These are phyloP conservation scores for Litocranius walleri DNA, from an alignment of 2,113 vertebrate genomes.

Conservation along the genomic window DNA sequence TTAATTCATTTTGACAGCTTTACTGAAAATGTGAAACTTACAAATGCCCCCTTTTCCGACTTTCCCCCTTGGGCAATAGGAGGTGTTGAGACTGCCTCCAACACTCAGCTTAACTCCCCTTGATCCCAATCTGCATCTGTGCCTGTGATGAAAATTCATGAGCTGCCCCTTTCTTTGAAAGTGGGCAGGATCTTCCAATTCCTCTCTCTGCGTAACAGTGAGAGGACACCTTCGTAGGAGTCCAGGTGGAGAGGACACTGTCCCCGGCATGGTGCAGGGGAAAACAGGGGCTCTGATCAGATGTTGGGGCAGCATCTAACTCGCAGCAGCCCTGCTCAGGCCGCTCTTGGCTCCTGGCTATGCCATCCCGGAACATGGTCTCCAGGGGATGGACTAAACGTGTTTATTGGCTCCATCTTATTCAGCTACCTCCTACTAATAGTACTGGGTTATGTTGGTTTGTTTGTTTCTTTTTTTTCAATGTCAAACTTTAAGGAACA, in stretches of 20 bases:
- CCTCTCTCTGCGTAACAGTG: not conserved
- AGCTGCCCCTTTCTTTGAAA: constrained; percentile 41
- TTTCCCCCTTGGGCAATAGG: not conserved
- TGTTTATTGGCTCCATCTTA: rapidly evolving
- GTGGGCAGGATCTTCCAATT: not conserved
- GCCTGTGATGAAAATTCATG: constrained; percentile 56
- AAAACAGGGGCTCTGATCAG: not conserved
- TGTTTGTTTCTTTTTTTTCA: not conserved
- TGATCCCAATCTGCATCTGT: constrained; percentile 54
- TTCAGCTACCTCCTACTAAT: too few relatives aligned
- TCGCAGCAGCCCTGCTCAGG: rapidly evolving
- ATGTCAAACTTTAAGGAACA: not conserved
- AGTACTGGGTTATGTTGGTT: not conserved
- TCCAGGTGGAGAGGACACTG: not conserved
- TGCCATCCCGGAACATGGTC: rapidly evolving
- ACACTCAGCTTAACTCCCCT: not conserved
- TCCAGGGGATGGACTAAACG: not conserved
- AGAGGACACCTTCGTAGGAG: not conserved
- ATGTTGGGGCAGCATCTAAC: not conserved
- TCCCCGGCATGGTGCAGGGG: not conserved
- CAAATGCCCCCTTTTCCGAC: constrained; percentile 27
- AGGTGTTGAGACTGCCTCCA: not conserved
- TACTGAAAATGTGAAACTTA: constrained; percentile 53
- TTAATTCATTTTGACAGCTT: constrained; percentile 62
- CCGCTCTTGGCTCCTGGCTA: not conserved